A percentile compares a stretch with the other conserved stretches of the same genome.
These are phyloP conservation scores for Periplaneta americana DNA, from an alignment of 1,140 invertebrate genomes.

Conservation along the genomic window DNA sequence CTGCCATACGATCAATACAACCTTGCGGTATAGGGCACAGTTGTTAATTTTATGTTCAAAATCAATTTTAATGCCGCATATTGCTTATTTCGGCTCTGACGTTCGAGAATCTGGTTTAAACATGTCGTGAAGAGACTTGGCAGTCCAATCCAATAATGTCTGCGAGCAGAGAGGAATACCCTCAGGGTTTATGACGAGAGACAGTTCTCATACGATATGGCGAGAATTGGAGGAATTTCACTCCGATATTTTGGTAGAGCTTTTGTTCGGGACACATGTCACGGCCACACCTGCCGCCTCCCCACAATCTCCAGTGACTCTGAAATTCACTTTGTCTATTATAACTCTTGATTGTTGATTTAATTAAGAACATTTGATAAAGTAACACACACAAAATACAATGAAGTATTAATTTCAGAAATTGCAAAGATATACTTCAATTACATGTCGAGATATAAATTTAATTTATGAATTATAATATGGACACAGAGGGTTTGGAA, in stretches of 20 bases:
- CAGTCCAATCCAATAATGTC: neutral
- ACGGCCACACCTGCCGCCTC: neutral
- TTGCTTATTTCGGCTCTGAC: neutral
- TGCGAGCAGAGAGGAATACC: neutral
- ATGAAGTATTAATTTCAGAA: no score
- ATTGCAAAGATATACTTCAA: no score
- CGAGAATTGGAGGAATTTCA: neutral
- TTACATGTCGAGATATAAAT: no score
- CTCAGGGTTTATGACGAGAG: neutral
- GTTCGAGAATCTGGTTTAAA: neutral
- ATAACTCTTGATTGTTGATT: neutral
- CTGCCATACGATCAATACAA: no score
- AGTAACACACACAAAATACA: no score
- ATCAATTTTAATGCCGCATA: neutral
- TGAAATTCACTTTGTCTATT: neutral
- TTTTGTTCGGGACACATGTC: neutral
- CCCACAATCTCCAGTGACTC: neutral
- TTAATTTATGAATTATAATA: no score
- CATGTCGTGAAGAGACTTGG: neutral
- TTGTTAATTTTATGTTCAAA: neutral
- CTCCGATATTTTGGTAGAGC: neutral
- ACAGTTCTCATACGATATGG: neutral
- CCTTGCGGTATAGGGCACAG: no score
- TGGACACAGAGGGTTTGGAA: no score
- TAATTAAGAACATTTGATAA: neutral